phyloP scores from a whole-genome alignment of 2,888 invertebrate species.

The Pollenia labialis region DNA sequence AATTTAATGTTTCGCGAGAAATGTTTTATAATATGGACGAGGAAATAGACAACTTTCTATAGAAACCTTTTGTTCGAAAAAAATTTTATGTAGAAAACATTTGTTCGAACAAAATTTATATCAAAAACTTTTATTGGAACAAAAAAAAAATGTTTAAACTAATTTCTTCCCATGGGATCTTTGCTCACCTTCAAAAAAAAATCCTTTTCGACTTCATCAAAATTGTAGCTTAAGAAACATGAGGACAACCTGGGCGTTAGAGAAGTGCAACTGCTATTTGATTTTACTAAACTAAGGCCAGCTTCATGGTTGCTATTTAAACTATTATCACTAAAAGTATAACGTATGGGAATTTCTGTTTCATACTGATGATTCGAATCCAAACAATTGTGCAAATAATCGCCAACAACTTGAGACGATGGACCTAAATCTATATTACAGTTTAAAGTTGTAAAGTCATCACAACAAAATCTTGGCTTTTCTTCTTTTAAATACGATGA shows the following conservation, averaged over 20 bases:
- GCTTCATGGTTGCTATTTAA: conserved; percentile 51
- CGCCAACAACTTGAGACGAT: background rate
- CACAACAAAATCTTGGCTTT: background rate
- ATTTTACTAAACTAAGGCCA: conserved; percentile 36
- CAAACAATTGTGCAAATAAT: conserved; percentile 49
- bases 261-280: conserved; percentile 73
- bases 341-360: conserved; percentile 73
- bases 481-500: background rate
- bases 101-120: too few species aligned
- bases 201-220: background rate
- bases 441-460: conserved; percentile 13
- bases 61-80: too few species aligned
- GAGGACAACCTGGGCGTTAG: conserved; percentile 74
- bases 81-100: too few species aligned
- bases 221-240: conserved; percentile 70
- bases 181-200: conserved; percentile 61
- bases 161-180: background rate
- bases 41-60: too few species aligned
- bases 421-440: conserved; percentile 9
- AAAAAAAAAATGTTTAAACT: background rate
- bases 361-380: conserved; percentile 38
- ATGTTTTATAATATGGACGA: too few species aligned
- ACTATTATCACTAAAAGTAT: conserved; percentile 73
- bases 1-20: too few species aligned
- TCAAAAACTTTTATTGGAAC: background rate